phyloP scores from a whole-genome alignment of 2,113 vertebrate genomes.

The Hucho hucho region DNA sequence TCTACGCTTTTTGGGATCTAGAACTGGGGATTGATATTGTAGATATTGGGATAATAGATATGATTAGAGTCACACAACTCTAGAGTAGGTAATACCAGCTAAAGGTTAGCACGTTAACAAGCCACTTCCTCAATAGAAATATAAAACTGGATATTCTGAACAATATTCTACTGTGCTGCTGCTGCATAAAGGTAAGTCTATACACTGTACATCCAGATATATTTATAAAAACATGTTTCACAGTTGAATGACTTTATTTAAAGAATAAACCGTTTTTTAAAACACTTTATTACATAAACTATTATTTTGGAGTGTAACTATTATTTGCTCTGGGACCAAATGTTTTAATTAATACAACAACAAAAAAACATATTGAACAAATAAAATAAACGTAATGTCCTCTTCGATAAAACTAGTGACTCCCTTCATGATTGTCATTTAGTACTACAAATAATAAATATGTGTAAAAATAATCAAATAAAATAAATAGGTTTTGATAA shows the following conservation, averaged over 20 bases:
- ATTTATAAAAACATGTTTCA: slow-evolving; percentile 89
- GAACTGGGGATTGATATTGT: slow-evolving; percentile 71
- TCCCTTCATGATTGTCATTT: slow-evolving; percentile 99
- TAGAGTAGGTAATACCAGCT: slow-evolving; percentile 81
- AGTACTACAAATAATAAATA: slow-evolving; percentile 84
- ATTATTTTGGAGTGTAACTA: slow-evolving; percentile 96
- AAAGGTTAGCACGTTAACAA: slow-evolving; percentile 83
- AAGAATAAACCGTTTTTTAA: slow-evolving; percentile 99
- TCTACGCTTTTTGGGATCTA: slow-evolving; percentile 75
- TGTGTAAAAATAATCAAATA: slow-evolving; percentile 62
- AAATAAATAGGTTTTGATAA: slow-evolving; percentile 89
- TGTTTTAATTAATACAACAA: slow-evolving; percentile 95
- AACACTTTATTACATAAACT: slow-evolving; percentile 99
- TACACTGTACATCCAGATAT: slow-evolving; percentile 85
- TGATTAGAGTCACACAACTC: slow-evolving; percentile 75
- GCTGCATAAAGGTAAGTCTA: slow-evolving; percentile 84
- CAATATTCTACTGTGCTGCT: slow-evolving; percentile 85
- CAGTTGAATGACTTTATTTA: slow-evolving; percentile 99
- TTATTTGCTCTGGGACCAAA: slow-evolving; percentile 97
- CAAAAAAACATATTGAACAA: slow-evolving; percentile 95
- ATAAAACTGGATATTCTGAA: slow-evolving; percentile 85
- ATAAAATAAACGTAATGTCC: slow-evolving; percentile 82
- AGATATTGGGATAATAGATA: slow-evolving; percentile 74
- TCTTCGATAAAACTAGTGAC: slow-evolving; percentile 90
- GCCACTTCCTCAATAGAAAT: slow-evolving; percentile 84